Evolutionary conservation across 2,797 vertebrate genomes (phyloP).

Genomic region (Coccyzus lansbergi): DNA sequence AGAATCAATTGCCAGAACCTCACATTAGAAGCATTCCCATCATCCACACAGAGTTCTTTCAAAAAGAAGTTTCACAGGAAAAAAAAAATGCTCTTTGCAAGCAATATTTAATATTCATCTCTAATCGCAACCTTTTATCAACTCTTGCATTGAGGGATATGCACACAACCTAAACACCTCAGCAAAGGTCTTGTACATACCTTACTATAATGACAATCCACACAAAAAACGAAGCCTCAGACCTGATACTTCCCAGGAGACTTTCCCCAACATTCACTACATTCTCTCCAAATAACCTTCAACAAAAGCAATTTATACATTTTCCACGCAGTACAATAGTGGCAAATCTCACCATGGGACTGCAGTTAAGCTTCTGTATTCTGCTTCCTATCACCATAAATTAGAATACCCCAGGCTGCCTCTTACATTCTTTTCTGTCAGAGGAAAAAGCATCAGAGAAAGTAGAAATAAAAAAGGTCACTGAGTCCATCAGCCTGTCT

Average conservation of each 20-base stretch:
- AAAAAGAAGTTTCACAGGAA: neutral
- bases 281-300: slow-evolving; percentile 9
- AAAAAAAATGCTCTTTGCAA: neutral
- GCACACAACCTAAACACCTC: neutral
- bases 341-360: neutral
- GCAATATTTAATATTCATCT: neutral
- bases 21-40: neutral
- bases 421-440: neutral
- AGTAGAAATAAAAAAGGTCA: slow-evolving; percentile 42
- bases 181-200: neutral
- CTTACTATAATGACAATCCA: neutral
- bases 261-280: neutral
- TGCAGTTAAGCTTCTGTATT: neutral
- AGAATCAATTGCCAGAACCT: neutral
- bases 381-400: slow-evolving; percentile 32
- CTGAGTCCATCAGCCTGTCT: neutral
- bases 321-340: neutral
- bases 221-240: neutral
- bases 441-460: neutral
- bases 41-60: neutral
- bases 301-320: slow-evolving; percentile 1
- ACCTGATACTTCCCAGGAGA: neutral
- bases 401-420: slow-evolving; percentile 3
- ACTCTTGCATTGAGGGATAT: neutral
- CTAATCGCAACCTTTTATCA: neutral